Conservation (phyloP, 2,113 vertebrate genomes). For the Callionymus lyra region DNA sequence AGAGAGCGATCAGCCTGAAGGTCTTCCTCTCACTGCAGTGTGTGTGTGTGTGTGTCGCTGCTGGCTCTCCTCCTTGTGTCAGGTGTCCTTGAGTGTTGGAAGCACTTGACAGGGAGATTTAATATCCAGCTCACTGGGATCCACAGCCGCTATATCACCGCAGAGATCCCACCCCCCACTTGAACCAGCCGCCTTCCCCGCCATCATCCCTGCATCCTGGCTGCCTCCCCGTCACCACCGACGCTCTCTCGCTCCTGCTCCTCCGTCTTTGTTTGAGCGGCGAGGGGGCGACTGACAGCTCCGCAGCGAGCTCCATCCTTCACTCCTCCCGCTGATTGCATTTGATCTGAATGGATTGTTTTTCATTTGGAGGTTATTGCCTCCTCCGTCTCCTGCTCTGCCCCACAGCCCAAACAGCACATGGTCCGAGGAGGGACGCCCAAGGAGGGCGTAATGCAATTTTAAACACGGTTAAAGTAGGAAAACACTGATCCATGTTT, state of each 20-base stretch:
- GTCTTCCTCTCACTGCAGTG: too few species aligned
- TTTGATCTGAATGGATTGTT: constrained; percentile 67
- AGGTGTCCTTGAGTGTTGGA: constrained; percentile 78
- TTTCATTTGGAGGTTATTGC: constrained; percentile 64
- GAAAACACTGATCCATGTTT: not conserved
- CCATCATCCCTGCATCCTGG: constrained; percentile 42
- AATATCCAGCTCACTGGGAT: constrained; percentile 84
- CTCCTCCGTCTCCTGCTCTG: not conserved
- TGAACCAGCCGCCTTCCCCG: constrained; percentile 12
- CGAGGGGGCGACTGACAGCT: constrained; percentile 36
- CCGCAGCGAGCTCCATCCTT: constrained; percentile 45
- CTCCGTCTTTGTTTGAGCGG: constrained; percentile 46
- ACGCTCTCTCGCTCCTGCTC: constrained; percentile 37
- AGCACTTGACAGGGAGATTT: constrained; percentile 85
- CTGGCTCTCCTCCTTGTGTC: constrained; percentile 50
- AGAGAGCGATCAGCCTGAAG: constrained; percentile 15
- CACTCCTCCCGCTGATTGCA: constrained; percentile 53
- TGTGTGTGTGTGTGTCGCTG: constrained; percentile 19
- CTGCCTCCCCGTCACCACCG: constrained; percentile 39
- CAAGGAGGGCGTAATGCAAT: constrained; percentile 39
- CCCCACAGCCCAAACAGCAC: constrained; percentile 3
- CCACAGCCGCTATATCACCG: constrained; percentile 78
- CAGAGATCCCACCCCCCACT: constrained; percentile 53
- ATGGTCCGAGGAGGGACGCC: constrained; percentile 35
- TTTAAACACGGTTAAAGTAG: constrained; percentile 10